Conservation (phyloP, 2,888 invertebrate genomes). For the Oegoconia quadripuncta region DNA sequence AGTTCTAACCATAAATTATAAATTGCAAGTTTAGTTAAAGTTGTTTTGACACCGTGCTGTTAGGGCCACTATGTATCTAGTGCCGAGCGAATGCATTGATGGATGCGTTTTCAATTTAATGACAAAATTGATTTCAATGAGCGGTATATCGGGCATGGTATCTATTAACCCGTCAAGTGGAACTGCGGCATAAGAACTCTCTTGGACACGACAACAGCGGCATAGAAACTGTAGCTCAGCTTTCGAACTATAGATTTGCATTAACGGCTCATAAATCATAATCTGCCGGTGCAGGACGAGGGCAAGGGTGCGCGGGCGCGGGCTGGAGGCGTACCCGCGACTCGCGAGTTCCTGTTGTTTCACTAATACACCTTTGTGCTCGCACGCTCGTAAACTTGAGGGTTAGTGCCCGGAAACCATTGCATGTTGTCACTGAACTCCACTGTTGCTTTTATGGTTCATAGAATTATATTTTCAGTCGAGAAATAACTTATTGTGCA, state of each 20-base stretch:
- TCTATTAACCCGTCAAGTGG: slow-evolving; percentile 40
- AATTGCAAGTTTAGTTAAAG: slow-evolving; percentile 5
- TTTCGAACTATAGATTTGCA: slow-evolving; percentile 62
- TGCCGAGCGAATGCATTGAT: slow-evolving; percentile 27
- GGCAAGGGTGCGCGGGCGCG: no score
- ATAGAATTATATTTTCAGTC: slow-evolving; percentile 34
- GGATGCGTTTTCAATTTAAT: slow-evolving; percentile 41
- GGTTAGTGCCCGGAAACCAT: slow-evolving; percentile 47
- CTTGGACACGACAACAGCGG: slow-evolving; percentile 9
- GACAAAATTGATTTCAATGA: slow-evolving; percentile 53
- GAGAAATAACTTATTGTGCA: not conserved
- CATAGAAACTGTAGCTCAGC: slow-evolving; percentile 38
- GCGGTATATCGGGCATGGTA: slow-evolving; percentile 32
- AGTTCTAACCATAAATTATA: slow-evolving; percentile 10
- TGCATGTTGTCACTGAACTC: slow-evolving; percentile 33
- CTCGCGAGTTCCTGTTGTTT: slow-evolving; percentile 56
- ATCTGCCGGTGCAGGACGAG: slow-evolving; percentile 39
- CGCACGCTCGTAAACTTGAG: slow-evolving; percentile 46
- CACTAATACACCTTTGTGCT: slow-evolving; percentile 61
- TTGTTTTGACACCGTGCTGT: slow-evolving; percentile 11
- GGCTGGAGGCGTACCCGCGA: slow-evolving; percentile 35
- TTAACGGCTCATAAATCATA: slow-evolving; percentile 67
- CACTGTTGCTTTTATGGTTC: slow-evolving; percentile 18
- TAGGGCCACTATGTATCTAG: slow-evolving; percentile 16
- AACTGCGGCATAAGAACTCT: slow-evolving; percentile 22